phyloP scores from a whole-genome alignment of 2,888 invertebrate species.

The Cosmia pyralina region DNA sequence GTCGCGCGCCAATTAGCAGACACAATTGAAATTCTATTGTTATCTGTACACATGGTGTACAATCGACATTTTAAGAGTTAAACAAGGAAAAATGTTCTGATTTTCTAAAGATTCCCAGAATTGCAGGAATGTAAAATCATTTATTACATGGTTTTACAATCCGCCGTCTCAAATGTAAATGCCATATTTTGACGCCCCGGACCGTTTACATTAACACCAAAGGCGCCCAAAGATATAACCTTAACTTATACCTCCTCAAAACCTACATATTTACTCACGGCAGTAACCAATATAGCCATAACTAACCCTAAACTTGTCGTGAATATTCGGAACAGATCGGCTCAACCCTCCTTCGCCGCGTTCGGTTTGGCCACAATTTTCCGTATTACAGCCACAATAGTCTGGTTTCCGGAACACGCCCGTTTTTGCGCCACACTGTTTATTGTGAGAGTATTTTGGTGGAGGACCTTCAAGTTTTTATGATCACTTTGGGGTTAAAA shows the following conservation, averaged over 20 bases:
- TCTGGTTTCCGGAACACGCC: conserved; percentile 28
- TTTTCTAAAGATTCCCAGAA: not conserved
- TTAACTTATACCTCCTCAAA: not conserved
- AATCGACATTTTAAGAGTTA: too few relatives aligned
- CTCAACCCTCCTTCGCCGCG: not conserved
- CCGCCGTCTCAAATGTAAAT: not conserved
- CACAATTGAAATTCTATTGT: too few relatives aligned
- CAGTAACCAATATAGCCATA: conserved; percentile 13
- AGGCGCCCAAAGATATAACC: too few relatives aligned
- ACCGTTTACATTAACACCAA: not conserved
- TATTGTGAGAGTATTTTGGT: conserved; percentile 35
- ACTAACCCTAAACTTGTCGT: conserved; percentile 9
- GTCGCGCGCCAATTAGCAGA: too few relatives aligned
- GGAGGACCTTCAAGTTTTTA: conserved; percentile 17
- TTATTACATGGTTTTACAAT: not conserved
- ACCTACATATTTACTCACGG: not conserved
- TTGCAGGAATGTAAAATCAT: too few relatives aligned
- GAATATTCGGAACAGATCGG: conserved; percentile 8
- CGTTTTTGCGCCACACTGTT: conserved; percentile 51
- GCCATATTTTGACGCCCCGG: not conserved
- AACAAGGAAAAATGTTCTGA: not conserved
- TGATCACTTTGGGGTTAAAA: conserved; percentile 25
- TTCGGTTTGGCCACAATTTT: conserved; percentile 49
- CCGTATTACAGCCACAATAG: conserved; percentile 51
- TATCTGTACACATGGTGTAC: too few relatives aligned